Conservation (phyloP, 1,140 invertebrate genomes). For the Octopus bimaculoides region DNA sequence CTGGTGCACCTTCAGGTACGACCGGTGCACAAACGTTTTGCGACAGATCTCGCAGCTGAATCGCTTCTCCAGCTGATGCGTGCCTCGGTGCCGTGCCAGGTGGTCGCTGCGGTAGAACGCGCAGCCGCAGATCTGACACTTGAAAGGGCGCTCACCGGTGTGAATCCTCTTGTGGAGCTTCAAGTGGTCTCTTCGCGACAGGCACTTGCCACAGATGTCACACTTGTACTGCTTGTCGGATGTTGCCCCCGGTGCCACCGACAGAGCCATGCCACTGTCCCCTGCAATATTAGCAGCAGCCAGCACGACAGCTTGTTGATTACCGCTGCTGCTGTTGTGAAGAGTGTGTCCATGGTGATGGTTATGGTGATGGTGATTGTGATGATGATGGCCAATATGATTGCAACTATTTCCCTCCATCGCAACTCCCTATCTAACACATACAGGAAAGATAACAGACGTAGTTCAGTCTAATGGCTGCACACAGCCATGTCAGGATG, state of each 20-base stretch:
- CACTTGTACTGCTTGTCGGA: constrained; percentile 23
- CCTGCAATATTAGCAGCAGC: too few species aligned
- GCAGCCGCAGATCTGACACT: constrained; percentile 70
- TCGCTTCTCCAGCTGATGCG: constrained; percentile 90
- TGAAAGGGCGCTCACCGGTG: constrained; percentile 59
- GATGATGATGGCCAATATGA: background rate
- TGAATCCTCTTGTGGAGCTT: constrained; percentile 59
- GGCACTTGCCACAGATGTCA: constrained; percentile 21
- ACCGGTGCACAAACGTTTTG: constrained; percentile 28
- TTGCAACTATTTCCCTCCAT: background rate
- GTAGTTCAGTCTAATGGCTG: too few species aligned
- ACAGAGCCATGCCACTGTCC: background rate
- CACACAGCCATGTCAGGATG: too few species aligned
- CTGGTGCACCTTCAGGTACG: constrained; percentile 69
- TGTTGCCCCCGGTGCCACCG: background rate
- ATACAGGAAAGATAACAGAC: too few species aligned
- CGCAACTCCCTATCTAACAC: too few species aligned
- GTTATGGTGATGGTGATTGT: background rate
- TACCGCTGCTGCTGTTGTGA: too few species aligned
- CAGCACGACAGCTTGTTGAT: too few species aligned
- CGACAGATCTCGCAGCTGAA: constrained; percentile 88
- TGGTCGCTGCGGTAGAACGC: constrained; percentile 88
- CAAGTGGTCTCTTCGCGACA: constrained; percentile 26
- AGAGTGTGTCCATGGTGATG: background rate
- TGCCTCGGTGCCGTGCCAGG: constrained; percentile 84